Evolutionary conservation across 2,888 invertebrate genomes (phyloP).

Genomic region (Hetaerina titia): DNA sequence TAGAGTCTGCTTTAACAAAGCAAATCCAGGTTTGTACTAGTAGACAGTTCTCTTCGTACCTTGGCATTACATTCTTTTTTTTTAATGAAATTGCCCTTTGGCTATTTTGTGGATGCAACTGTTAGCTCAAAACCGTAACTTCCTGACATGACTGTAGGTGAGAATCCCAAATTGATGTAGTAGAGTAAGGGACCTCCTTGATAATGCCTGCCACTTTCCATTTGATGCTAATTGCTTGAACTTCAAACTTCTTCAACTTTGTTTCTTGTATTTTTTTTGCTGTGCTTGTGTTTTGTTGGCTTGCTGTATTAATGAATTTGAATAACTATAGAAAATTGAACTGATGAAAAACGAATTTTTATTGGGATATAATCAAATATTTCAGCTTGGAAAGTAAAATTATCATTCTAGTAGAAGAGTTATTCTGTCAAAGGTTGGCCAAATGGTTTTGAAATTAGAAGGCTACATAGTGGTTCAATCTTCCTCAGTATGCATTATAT

Average conservation of each 20-base stretch:
- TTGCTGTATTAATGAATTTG: neutral
- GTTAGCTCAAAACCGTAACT: neutral
- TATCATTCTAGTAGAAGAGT: neutral
- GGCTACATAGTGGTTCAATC: no score
- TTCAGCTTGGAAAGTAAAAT: neutral
- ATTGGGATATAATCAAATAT: no score
- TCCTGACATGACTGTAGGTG: conserved; percentile 15
- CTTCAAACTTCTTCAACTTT: neutral
- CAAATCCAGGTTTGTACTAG: conserved; percentile 64
- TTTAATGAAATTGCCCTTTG: neutral
- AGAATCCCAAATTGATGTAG: neutral
- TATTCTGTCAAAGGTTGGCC: no score
- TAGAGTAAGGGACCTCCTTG: neutral
- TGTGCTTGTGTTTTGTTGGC: neutral
- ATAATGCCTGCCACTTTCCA: neutral
- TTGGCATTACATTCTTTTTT: conserved; percentile 46
- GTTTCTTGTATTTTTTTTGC: neutral
- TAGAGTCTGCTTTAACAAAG: conserved; percentile 62
- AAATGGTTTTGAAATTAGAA: no score
- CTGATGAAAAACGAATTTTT: no score
- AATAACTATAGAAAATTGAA: neutral
- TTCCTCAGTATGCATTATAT: no score
- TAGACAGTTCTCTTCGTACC: conserved; percentile 58
- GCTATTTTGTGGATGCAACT: conserved; percentile 3
- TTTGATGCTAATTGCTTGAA: neutral